Evolutionary conservation across 1,140 invertebrate genomes (phyloP), one percentile per base, ranked within the genome.

Genomic region (Onthophagus taurus): DNA sequence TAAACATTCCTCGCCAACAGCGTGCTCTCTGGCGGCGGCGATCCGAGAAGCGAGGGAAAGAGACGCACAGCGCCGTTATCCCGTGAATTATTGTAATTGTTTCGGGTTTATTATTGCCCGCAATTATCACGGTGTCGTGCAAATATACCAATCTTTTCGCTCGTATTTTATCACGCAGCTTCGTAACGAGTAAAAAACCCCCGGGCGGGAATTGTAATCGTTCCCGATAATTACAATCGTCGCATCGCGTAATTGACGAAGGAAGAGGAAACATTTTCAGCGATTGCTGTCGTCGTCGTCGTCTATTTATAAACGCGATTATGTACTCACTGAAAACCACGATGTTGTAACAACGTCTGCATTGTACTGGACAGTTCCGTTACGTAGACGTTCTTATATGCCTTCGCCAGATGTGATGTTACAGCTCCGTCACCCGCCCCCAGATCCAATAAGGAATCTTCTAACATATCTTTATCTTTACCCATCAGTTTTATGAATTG

Each of bases 361-460:
- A 94, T 94, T 7, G 83, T 77, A 1, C 66, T 62, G 0, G 89
- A 93, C 49, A 91, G 80, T 68, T 96, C 92, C 1, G 92, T 95
- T 30, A 81, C 85, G 61, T 83, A 87, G 17, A 86, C 76, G 13
- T 74, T 63, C 12, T 71, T 54, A 63, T 86, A 91, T 45, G 85
- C 78, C 18, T 73, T 64, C 0, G 78, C 73, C 55, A 94, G 78
- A 36, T 81, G 72, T 12, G 77, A 67, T 16, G 90, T 95, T 2
- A 91, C 87, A 47, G 79, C 77, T 4, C 92, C 92, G 69, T 96
- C 91, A 1, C 92, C 92, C 6, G 92, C 90, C 29, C 91, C 91
- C 26, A 95, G 67, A 69, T 95, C 91, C 36, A 94, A 67, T 24
- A 95, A 51, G 6, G 70, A 57, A 43, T 70, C 62, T 66, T 75